Base-by-base conservation (phyloP, 2,888 invertebrate genomes). In the Ptycholaimellus sp. region DNA sequence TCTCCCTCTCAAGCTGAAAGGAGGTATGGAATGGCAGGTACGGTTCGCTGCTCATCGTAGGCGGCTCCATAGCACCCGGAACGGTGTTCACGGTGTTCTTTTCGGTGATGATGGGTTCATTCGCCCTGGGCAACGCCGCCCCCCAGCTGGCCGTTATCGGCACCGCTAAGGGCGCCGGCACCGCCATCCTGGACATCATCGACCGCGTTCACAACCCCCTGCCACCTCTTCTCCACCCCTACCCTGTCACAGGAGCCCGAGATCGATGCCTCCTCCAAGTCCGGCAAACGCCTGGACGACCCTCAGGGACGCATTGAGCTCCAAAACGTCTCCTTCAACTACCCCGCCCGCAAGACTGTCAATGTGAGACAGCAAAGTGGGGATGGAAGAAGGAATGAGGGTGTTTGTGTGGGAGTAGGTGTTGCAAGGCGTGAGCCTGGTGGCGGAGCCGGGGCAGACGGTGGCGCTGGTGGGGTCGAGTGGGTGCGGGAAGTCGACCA, bases 101-200 rank as follows among this genome's bases (percentile, higher is more conserved):
- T 52, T 52, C 59, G 21, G 60, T 63, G 3, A 56, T 63, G 52
- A 54, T 61, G 40, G 62, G 60, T 1, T 58, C 60, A 6, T 60
- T 63, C 50, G 60, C 62, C 1, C 47, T 82, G 41, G 81, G 80
- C 13, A 73, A 76, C 58, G 73, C 76, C 0, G 72, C 78, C 1
- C 80, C 80, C 0, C 72, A 75, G 41, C 70, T 80, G 53, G 76
- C 77, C 53, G 71, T 74, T 3, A 73, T 82, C 48, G 73, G 76
- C 1, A 70, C 72, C 18, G 78, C 80, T 0, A 70, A 48, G 23
- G 80, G 79, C 0, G 74, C 80, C 0, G 78, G 75, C 1, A 69
- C 72, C 2, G 54, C 56, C 1, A 54, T 66, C 6, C 62, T 60
- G 37, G 57, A 60, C n/a, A 59, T 65, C 20, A 63, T 66, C 39